Evolutionary conservation across 1,140 invertebrate species (phyloP).

Genomic region (Protaetia brevitarsis): DNA sequence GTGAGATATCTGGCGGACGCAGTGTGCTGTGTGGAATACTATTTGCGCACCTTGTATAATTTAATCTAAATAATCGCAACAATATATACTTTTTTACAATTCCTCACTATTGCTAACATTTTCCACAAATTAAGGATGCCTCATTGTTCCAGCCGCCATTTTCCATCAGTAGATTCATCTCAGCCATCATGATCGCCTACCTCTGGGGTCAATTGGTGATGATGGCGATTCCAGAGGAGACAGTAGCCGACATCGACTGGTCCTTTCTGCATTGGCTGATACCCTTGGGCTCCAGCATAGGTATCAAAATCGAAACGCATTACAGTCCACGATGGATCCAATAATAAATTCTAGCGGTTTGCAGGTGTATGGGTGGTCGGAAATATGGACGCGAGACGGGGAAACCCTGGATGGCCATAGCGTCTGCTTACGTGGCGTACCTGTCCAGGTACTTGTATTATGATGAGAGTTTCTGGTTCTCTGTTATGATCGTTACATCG

Average conservation of each 20-base stretch:
- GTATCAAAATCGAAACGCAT: slow-evolving; percentile 48
- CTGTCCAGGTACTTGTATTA: slow-evolving; percentile 62
- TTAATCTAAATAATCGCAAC: no score
- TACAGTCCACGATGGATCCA: slow-evolving; percentile 15
- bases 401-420: slow-evolving; percentile 58
- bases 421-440: slow-evolving; percentile 66
- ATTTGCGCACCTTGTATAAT: no score
- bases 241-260: slow-evolving; percentile 67
- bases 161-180: slow-evolving; percentile 71
- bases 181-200: slow-evolving; percentile 75
- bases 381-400: slow-evolving; percentile 77
- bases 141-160: slow-evolving; percentile 73
- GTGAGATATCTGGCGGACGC: no score
- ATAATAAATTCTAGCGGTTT: slow-evolving; percentile 33
- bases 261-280: slow-evolving; percentile 67
- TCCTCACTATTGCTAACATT: no score
- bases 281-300: slow-evolving; percentile 70
- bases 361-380: slow-evolving; percentile 85
- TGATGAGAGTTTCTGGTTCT: slow-evolving; percentile 66
- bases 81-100: no score
- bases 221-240: slow-evolving; percentile 73
- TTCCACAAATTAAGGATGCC: no score
- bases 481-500: slow-evolving; percentile 61
- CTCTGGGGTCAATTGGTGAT: slow-evolving; percentile 74
- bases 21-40: no score